A percentile compares a stretch with the other conserved stretches of the same genome.
These are phyloP conservation scores for Apis laboriosa DNA, from an alignment of 1,140 invertebrate species.

Conservation along the genomic window DNA sequence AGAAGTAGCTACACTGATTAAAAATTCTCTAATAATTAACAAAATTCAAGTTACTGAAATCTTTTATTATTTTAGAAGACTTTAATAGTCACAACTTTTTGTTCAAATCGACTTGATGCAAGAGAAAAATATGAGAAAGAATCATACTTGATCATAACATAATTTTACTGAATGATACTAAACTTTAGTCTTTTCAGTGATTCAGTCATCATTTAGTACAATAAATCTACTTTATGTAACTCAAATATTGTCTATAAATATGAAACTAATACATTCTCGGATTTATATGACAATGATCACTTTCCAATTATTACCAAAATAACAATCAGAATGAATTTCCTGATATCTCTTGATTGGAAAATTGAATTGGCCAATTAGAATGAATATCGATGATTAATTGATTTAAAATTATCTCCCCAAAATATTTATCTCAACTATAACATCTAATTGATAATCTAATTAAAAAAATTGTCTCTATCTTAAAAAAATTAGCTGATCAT, in stretches of 20 bases:
- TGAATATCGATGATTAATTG: neutral
- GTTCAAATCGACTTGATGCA: neutral
- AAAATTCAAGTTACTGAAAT: neutral
- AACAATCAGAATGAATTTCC: neutral
- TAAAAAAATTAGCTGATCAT: neutral
- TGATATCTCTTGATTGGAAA: neutral
- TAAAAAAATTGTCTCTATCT: neutral
- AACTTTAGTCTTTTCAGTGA: neutral
- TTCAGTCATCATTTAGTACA: neutral
- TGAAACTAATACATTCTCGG: neutral
- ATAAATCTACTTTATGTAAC: neutral
- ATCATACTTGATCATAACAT: neutral
- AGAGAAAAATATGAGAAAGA: neutral
- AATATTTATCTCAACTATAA: neutral
- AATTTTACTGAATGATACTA: neutral
- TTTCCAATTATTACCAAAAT: neutral
- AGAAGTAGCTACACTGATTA: neutral
- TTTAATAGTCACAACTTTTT: neutral
- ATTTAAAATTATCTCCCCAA: no score
- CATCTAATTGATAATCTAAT: neutral
- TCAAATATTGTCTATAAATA: neutral
- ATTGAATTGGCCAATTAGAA: neutral
- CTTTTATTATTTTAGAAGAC: neutral
- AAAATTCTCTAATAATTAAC: neutral
- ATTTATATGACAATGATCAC: neutral